Evolutionary conservation across 1,140 invertebrate species (phyloP).

Genomic region (Brachionus plicatilis): DNA sequence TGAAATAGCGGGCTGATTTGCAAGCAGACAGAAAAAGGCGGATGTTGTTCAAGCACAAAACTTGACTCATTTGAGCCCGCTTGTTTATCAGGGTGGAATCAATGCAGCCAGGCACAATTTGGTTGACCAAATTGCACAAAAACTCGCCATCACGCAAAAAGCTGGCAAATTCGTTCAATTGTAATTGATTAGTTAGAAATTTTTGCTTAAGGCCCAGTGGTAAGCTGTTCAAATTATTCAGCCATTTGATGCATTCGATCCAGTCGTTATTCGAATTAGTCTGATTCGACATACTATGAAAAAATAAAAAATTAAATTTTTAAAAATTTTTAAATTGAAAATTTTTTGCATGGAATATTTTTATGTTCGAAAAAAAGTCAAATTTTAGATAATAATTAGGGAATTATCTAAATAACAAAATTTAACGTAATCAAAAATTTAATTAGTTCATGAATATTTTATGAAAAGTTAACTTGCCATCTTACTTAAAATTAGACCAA

Average conservation of each 20-base stretch:
- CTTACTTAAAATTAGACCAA: not conserved
- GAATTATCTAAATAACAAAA: not conserved
- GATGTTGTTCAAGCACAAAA: constrained; percentile 27
- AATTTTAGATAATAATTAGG: not conserved
- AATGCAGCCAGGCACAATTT: constrained; percentile 22
- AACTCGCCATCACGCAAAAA: constrained; percentile 28
- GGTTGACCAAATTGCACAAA: constrained; percentile 11
- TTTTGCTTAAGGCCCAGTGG: not conserved
- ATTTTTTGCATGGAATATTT: not conserved
- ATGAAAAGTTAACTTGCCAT: not conserved
- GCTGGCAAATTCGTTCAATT: constrained; percentile 24
- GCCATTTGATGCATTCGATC: constrained; percentile 25
- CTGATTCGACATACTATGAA: not conserved
- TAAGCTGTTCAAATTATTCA: not conserved
- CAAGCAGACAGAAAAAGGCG: not conserved
- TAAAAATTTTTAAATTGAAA: not conserved
- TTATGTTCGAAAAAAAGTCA: too few species aligned
- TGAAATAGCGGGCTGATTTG: constrained; percentile 14
- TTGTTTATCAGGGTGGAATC: constrained; percentile 21
- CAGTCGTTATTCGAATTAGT: constrained; percentile 16
- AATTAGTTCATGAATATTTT: not conserved
- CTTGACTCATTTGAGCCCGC: constrained; percentile 20
- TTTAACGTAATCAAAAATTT: not conserved
- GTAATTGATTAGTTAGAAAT: not conserved
- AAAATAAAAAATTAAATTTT: not conserved